Evolutionary conservation across 2,113 vertebrate genomes (phyloP), one percentile per base, ranked within the genome.

Genomic region (Cathartes aura): DNA sequence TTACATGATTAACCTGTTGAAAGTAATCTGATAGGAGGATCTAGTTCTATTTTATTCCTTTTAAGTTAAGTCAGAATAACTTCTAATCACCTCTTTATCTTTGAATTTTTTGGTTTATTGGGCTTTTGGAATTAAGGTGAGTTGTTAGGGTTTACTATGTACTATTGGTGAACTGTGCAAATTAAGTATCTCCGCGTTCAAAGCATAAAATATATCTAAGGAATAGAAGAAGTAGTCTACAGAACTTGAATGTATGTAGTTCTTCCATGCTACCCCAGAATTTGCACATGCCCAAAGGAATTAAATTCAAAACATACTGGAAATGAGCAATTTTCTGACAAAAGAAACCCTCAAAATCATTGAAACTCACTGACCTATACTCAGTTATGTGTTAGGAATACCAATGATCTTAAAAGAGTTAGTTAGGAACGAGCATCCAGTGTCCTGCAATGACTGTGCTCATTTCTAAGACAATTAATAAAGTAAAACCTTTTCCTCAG

Each of bases 21-120:
- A 90, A 95, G 67, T 87, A 92, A 97, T 82, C 60, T 91, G 68
- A 87, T 93, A 92, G 81, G 53, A 93, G 63, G 42, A 74, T 83
- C 75, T 81, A 86, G 21, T 81, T 83, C 38, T 76, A 67, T 43
- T 95, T 95, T 82, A 74, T 82, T 97, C 59, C 64, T 89, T 90
- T 93, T 73, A 73, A 70, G 15, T 90, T 36, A 83, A 56, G 45
- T 90, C 42, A 91, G 79, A 96, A 90, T 66, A 89, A 90, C 23
- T 94, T 93, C 26, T 78, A 93, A 89, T 79, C 56, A 67, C 64
- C 9, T 84, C 20, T 92, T 87, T 78, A 29, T 48, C 71, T 83
- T 87, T 71, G 36, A 78, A 20, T 27, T 83, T 76, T 73, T 92
- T 76, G 45, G 16, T 87, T 74, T 93, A 74, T 59, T 86, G 10